Conservation (phyloP, 2,888 invertebrate species). For the Drosophila mayaguana region DNA sequence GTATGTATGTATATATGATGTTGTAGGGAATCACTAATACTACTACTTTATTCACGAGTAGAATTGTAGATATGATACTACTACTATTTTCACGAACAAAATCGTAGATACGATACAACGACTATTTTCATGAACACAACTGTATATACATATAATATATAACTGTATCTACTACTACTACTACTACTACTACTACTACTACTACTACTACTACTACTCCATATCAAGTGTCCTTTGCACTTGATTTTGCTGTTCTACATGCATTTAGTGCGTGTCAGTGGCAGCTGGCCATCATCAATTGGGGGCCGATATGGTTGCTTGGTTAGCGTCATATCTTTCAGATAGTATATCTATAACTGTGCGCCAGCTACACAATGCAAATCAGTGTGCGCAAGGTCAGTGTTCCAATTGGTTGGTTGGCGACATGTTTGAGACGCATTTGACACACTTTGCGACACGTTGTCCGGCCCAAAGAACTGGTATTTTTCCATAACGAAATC, state of each 20-base stretch:
- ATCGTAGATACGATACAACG: no score
- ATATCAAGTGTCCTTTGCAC: slow-evolving; percentile 51
- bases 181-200: no score
- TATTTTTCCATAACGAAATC: slow-evolving; percentile 47
- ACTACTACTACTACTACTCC: no score
- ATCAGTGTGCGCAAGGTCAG: slow-evolving; percentile 69
- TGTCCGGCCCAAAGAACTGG: slow-evolving; percentile 33
- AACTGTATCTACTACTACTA: no score
- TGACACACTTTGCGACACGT: slow-evolving; percentile 45
- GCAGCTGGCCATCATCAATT: slow-evolving; percentile 7
- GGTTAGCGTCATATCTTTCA: slow-evolving; percentile 34
- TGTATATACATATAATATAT: no score
- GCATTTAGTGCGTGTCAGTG: not conserved
- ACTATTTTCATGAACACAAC: no score
- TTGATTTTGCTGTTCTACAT: not conserved
- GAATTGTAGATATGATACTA: not conserved
- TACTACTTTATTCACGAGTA: no score
- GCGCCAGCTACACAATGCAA: slow-evolving; percentile 59
- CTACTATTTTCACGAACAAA: no score
- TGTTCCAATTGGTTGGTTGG: slow-evolving; percentile 54
- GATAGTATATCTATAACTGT: slow-evolving; percentile 41
- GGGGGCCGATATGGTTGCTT: slow-evolving; percentile 28
- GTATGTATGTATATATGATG: no score
- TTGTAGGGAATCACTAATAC: no score
- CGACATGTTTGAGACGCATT: slow-evolving; percentile 37